Evolutionary conservation across 1,140 invertebrate genomes (phyloP), one percentile per base, ranked within the genome.

Genomic region (Pseudomyrmex cubaensis): DNA sequence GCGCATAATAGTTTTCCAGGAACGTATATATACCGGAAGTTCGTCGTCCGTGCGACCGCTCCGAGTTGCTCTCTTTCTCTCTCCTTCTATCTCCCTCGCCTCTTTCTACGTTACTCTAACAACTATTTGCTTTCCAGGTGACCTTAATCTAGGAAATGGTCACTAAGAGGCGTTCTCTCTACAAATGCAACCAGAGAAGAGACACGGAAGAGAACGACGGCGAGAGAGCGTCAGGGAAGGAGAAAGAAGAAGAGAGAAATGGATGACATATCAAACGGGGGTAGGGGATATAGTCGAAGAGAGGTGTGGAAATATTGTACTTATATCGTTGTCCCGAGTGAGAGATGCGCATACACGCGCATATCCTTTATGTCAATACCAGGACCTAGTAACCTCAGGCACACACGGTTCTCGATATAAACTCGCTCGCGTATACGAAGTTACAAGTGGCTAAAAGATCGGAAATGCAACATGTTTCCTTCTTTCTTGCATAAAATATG

Each of bases 121-220:
- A 88, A 86, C 87, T 88, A 88, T 89, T 88, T 89, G 87, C 85
- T 89, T 83, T 87, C 48, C 82, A 82, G 88, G 85, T 89, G 88
- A 87, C 88, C 88, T 89, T 89, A 89, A 89, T 89, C 88, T 85
- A 89, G 88, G 83, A 89, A 89, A 89, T 89, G 85, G 88, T 77
- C 88, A 82, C 87, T 87, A 83, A 89, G 87, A 82, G 87, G 48
- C 56, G 59, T 84, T 72, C 87, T 63, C 86, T 69, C 25, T 15
- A 56, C 64, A 82, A 73, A 72, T 44, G 62, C 50, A 61, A 15
- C 44, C 44, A 57, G 73, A 77, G 75, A 74, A 61, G 72, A 46
- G 72, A 82, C 44, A 84, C 57, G n/a, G 54, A 35, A n/a, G 20
- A 44, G 13, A 66, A 61, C 35, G 73, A 50, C 61, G 48, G 15